phyloP scores from a whole-genome alignment of 2,797 vertebrate species.

The Sarcoramphus papa region DNA sequence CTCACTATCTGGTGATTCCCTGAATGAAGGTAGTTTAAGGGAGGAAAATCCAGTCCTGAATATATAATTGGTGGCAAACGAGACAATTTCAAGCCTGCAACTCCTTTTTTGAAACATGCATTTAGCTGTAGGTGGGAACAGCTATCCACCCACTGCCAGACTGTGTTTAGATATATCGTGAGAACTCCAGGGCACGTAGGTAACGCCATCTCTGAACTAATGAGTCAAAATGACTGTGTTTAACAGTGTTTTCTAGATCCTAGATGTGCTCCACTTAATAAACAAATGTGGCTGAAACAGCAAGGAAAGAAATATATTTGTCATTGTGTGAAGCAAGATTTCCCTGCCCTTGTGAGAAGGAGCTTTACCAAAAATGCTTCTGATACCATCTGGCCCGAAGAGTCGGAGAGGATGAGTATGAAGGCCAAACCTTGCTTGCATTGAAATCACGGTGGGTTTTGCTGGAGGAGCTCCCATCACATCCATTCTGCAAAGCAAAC shows the following conservation, averaged over 20 bases:
- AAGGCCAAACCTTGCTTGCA: neutral
- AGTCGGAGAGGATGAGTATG: neutral
- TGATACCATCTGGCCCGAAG: neutral
- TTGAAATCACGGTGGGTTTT: neutral
- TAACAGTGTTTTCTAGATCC: neutral
- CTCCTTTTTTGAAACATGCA: neutral
- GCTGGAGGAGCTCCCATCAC: neutral
- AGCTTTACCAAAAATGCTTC: neutral
- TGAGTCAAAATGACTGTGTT: neutral
- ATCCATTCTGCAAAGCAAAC: neutral
- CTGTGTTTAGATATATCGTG: neutral
- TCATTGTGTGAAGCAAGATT: neutral
- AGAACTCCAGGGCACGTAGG: neutral
- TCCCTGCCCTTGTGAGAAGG: neutral
- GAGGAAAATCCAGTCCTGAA: neutral
- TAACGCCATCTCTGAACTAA: neutral
- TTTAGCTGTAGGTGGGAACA: neutral
- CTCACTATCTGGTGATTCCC: neutral
- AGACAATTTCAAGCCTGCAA: neutral
- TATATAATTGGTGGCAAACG: neutral
- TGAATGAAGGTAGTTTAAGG: neutral
- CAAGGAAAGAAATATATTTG: neutral
- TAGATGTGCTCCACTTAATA: neutral
- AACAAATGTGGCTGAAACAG: neutral
- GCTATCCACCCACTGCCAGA: neutral